A percentile compares a stretch with the other conserved stretches of the same genome.
Evolutionary conservation across 2,797 vertebrate genomes (phyloP).

Genomic region (Lacerta agilis): DNA sequence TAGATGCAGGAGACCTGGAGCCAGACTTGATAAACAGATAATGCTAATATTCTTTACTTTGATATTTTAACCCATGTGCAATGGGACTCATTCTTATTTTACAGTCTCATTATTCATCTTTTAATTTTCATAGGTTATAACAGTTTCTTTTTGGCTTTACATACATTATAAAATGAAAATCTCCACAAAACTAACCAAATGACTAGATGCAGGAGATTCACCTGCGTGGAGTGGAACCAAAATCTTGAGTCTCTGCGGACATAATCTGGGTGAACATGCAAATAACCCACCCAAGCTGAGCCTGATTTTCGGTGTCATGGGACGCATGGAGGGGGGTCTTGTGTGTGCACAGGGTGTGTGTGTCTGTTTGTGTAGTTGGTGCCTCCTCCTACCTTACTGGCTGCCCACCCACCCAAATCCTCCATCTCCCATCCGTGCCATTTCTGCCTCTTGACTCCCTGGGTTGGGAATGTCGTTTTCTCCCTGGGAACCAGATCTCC

Average conservation of each 20-base stretch:
- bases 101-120: too few relatives aligned
- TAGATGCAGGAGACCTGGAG: too few relatives aligned
- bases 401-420: neutral
- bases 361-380: neutral
- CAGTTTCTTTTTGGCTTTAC: too few relatives aligned
- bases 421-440: neutral
- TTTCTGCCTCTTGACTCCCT: neutral
- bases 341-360: too few relatives aligned
- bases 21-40: too few relatives aligned
- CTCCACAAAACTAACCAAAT: too few relatives aligned
- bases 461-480: neutral
- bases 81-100: too few relatives aligned
- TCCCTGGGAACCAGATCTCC: neutral
- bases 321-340: too few relatives aligned
- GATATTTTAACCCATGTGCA: too few relatives aligned
- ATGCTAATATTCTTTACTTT: too few relatives aligned
- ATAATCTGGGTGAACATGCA: neutral
- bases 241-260: neutral
- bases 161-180: too few relatives aligned
- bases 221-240: neutral
- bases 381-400: neutral
- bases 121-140: too few relatives aligned
- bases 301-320: neutral
- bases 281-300: neutral
- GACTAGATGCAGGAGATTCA: neutral